Evolutionary conservation across 2,113 vertebrate genomes (phyloP), one percentile per base, ranked within the genome.

Genomic region (Colossoma macropomum): DNA sequence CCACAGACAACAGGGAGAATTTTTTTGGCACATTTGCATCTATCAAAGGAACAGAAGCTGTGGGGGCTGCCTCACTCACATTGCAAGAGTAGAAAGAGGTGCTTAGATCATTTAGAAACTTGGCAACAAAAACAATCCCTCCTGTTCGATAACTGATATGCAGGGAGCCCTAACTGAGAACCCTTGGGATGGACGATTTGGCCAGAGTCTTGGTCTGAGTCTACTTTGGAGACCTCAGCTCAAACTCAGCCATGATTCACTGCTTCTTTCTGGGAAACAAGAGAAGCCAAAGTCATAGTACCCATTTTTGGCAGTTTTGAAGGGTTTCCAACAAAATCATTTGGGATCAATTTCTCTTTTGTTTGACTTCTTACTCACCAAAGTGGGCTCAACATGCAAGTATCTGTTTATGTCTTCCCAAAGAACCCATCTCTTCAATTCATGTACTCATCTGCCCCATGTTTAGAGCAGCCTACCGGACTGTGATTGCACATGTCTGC

Each of bases 331-430:
- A 7, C 32, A 15, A 17, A 23, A 32, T 81, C 48, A 77, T 63
- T 34, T 78, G 78, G 68, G 66, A 87, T 59, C 77, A 17, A 75
- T 87, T 85, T 65, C 3, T 9, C 2, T 75, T 45, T 41, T 10
- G 9, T n/a, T 56, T 77, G 25, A 32, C 8, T 5, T 52, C 50
- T 84, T 79, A 23, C 1, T 0, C 32, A 48, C 3, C 59, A 41
- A 62, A 28, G n/a, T 52, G 41, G 50, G 60, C 38, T 38, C 77
- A 62, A 1, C 59, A 62, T 7, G 25, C 56, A 23, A 59, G 56
- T n/a, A 21, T 70, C 66, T 70, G 30, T 70, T 21, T n/a, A 10
- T 38, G 68, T 21, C 4, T 45, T 71, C 23, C 56, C 3, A 32
- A 17, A 25, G 12, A 77, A 75, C 30, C 52, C 0, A 41, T 0